Evolutionary conservation across 2,797 vertebrate species (phyloP).

Genomic region (Phalloptychus januarius): DNA sequence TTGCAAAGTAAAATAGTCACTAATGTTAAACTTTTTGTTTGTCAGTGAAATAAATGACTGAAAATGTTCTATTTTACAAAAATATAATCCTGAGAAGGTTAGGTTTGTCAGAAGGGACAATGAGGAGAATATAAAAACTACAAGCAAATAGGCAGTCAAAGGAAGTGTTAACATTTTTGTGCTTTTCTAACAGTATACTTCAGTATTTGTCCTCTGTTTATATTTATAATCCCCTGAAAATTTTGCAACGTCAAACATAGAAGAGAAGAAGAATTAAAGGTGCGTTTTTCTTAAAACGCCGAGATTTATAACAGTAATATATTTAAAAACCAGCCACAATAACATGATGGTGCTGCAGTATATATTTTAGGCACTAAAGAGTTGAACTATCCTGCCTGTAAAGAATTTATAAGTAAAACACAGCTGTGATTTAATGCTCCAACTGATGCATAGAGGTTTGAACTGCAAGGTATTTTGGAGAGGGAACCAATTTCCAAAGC

Average conservation of each 20-base stretch:
- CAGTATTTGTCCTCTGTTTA: not conserved
- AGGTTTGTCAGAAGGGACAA: not conserved
- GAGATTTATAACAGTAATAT: not conserved
- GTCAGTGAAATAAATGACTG: not conserved
- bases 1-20: not conserved
- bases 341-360: not conserved
- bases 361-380: not conserved
- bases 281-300: not conserved
- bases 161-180: not conserved
- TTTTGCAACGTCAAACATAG: not conserved
- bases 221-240: not conserved
- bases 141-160: not conserved
- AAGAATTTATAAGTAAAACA: not conserved
- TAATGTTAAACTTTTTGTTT: not conserved
- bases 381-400: not conserved
- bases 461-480: constrained; percentile 41
- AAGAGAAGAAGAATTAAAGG: not conserved
- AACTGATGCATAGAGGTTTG: constrained; percentile 18
- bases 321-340: not conserved
- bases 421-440: not conserved
- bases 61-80: not conserved
- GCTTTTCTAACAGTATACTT: not conserved
- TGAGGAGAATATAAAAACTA: not conserved
- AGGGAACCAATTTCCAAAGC: constrained; percentile 1
- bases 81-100: not conserved